Conservation (phyloP, 2,888 invertebrate species). For the Aproaerema taeniolella region DNA sequence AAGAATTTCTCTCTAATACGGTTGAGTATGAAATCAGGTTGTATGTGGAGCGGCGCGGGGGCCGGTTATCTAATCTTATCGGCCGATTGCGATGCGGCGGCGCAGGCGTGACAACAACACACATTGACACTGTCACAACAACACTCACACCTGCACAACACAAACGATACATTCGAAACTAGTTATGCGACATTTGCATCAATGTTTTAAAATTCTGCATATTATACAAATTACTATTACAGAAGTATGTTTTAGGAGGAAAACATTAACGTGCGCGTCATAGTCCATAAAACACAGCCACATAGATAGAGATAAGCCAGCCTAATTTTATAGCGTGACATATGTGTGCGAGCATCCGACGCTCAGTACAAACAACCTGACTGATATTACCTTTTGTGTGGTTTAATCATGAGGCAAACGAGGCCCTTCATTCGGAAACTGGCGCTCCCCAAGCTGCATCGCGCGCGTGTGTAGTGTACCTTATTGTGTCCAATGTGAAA, state of each 20-base stretch:
- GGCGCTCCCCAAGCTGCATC: slow-evolving; percentile 20
- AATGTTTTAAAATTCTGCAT: too few relatives aligned
- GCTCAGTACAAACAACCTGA: slow-evolving; percentile 23
- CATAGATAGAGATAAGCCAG: too few relatives aligned
- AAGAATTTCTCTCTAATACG: slow-evolving; percentile 6
- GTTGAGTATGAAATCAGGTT: slow-evolving; percentile 3
- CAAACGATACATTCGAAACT: too few relatives aligned
- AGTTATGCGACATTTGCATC: too few relatives aligned
- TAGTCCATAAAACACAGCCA: too few relatives aligned
- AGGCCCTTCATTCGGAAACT: slow-evolving; percentile 34
- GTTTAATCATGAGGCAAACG: slow-evolving; percentile 29
- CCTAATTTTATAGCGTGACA: too few relatives aligned
- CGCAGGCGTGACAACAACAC: not conserved
- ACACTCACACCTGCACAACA: slow-evolving; percentile 6
- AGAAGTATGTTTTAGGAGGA: too few relatives aligned
- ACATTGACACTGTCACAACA: too few relatives aligned
- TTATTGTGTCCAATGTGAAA: slow-evolving; percentile 39
- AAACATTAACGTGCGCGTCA: too few relatives aligned
- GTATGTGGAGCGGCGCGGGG: slow-evolving; percentile 18
- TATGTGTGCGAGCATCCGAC: slow-evolving; percentile 16
- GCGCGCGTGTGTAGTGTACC: slow-evolving; percentile 21
- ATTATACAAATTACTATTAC: too few relatives aligned
- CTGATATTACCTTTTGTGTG: slow-evolving; percentile 27
- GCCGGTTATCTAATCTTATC: slow-evolving; percentile 40
- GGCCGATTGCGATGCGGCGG: slow-evolving; percentile 23